Conservation (phyloP, 2,888 invertebrate species). For the Drosophila phalerata region DNA sequence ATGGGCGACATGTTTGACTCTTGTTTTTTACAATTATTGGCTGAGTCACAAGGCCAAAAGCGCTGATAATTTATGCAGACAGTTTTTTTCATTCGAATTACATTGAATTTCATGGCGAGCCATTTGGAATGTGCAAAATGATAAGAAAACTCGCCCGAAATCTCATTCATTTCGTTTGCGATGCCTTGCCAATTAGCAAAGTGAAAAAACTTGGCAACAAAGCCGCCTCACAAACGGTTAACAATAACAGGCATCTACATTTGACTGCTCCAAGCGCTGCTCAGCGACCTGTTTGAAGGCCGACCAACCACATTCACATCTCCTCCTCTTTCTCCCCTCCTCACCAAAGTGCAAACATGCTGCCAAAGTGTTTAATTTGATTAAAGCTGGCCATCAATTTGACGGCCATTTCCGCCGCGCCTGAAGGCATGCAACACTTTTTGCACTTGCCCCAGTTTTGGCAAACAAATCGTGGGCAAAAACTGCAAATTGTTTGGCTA, state of each 20-base stretch:
- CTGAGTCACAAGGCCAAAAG: slow-evolving; percentile 40
- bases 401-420: slow-evolving; percentile 39
- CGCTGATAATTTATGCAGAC: slow-evolving; percentile 53
- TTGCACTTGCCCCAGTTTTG: slow-evolving; percentile 13
- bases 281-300: slow-evolving; percentile 8
- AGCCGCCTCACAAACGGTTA: slow-evolving; percentile 10
- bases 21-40: slow-evolving; percentile 51
- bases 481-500: neutral
- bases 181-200: slow-evolving; percentile 44
- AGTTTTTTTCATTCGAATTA: slow-evolving; percentile 11
- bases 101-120: slow-evolving; percentile 18
- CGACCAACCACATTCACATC: neutral
- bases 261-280: slow-evolving; percentile 7
- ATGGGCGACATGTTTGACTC: slow-evolving; percentile 48
- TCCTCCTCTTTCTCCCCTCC: slow-evolving; percentile 5
- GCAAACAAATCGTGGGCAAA: slow-evolving; percentile 8
- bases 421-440: slow-evolving; percentile 52
- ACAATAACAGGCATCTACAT: slow-evolving; percentile 4
- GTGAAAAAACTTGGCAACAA: slow-evolving; percentile 57
- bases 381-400: slow-evolving; percentile 63
- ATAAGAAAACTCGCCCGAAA: slow-evolving; percentile 2
- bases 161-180: slow-evolving; percentile 4
- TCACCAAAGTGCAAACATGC: slow-evolving; percentile 20
- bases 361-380: slow-evolving; percentile 64
- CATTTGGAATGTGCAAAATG: slow-evolving; percentile 7